Conservation (phyloP, 2,113 vertebrate genomes). For the Setophaga kirtlandii region DNA sequence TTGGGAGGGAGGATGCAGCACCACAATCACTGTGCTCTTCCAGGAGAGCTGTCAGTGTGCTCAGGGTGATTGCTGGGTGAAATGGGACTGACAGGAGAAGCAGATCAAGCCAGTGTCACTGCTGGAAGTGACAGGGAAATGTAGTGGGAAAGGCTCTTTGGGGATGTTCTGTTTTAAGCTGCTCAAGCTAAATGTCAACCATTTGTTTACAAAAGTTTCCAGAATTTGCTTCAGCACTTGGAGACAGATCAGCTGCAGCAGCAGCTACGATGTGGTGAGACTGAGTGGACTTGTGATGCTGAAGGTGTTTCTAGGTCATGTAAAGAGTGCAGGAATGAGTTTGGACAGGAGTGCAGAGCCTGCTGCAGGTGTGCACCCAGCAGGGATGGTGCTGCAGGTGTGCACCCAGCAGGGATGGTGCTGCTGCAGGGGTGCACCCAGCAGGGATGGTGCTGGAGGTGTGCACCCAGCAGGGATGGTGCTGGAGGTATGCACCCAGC, state of each 20-base stretch:
- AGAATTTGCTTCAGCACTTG: not conserved
- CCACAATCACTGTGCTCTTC: accelerated
- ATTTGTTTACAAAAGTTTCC: not conserved
- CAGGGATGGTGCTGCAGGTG: not conserved
- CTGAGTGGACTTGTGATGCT: not conserved
- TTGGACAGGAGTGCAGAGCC: not conserved
- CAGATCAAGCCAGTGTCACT: not conserved
- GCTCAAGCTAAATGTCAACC: not conserved
- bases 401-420: not conserved
- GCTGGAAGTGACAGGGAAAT: not conserved
- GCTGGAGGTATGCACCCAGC: not conserved
- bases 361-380: not conserved
- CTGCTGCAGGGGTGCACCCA: not conserved
- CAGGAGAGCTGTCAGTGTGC: not conserved
- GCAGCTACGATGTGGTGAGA: not conserved
- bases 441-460: not conserved
- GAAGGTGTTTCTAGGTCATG: accelerated
- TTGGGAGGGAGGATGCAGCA: not conserved
- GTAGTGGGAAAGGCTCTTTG: not conserved
- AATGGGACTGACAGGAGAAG: not conserved
- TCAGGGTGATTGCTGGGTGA: not conserved
- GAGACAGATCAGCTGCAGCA: not conserved
- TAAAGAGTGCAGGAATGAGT: not conserved
- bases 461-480: not conserved
- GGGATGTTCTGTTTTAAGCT: not conserved